Conservation (phyloP, 1,140 invertebrate genomes). For the Cheumatopsyche charites region DNA sequence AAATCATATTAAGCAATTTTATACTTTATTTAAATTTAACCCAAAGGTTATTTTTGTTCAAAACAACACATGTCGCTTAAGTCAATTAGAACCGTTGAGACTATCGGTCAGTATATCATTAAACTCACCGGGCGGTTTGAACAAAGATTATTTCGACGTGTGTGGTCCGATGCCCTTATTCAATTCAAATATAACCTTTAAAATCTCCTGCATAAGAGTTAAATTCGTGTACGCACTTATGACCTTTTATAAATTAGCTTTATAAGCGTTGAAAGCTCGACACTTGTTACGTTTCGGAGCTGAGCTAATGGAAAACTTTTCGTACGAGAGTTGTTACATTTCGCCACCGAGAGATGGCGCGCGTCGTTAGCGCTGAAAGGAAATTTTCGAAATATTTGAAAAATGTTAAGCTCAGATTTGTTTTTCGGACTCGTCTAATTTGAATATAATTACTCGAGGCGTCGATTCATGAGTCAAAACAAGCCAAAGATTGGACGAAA, state of each 20-base stretch:
- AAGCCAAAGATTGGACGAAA: too few relatives aligned
- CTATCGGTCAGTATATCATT: slow-evolving; percentile 41
- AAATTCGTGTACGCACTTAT: not conserved
- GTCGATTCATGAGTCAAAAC: too few relatives aligned
- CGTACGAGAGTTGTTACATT: not conserved
- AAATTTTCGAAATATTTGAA: slow-evolving; percentile 19
- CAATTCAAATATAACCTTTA: slow-evolving; percentile 20
- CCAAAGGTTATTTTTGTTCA: not conserved
- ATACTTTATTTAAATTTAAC: not conserved
- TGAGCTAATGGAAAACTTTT: not conserved
- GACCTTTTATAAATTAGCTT: not conserved
- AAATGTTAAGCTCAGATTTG: slow-evolving; percentile 6
- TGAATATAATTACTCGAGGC: slow-evolving; percentile 6
- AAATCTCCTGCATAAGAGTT: not conserved
- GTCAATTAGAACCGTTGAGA: not conserved
- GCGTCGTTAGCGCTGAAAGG: slow-evolving; percentile 14
- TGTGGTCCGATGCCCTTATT: slow-evolving; percentile 32
- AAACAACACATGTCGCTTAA: not conserved
- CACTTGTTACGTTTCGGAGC: not conserved
- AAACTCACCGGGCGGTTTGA: slow-evolving; percentile 42
- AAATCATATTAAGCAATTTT: not conserved
- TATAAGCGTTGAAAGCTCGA: not conserved
- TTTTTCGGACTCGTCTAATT: slow-evolving; percentile 7
- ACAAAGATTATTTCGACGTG: slow-evolving; percentile 44
- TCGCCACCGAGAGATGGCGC: not conserved